Evolutionary conservation across 2,797 vertebrate genomes (phyloP).

Genomic region (Microctenopoma steveboyesi): DNA sequence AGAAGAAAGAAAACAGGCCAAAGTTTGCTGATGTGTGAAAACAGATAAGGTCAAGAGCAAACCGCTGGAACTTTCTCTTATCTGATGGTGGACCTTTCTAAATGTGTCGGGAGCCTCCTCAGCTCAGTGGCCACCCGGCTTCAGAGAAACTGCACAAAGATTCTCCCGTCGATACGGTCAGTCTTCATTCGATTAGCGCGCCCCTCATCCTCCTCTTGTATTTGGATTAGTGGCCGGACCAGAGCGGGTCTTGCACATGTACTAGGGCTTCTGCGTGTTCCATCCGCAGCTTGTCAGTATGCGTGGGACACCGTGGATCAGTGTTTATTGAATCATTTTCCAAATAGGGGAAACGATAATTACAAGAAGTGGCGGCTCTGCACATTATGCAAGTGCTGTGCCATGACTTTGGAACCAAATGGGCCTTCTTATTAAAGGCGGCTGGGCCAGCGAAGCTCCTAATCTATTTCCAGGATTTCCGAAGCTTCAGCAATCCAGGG

Average conservation of each 20-base stretch:
- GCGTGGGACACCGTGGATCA: conserved; percentile 77
- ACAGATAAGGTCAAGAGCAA: conserved; percentile 65
- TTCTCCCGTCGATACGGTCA: conserved; percentile 74
- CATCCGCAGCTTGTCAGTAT: conserved; percentile 78
- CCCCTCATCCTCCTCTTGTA: conserved; percentile 61
- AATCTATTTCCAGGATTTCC: conserved; percentile 88
- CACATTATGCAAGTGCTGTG: conserved; percentile 87
- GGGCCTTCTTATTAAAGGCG: conserved; percentile 83
- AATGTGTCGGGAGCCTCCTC: conserved; percentile 65
- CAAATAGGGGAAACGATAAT: conserved; percentile 86
- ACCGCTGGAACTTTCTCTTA: conserved; percentile 65
- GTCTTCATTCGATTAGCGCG: conserved; percentile 80
- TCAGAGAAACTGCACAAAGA: conserved; percentile 60
- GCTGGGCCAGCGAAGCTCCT: conserved; percentile 78
- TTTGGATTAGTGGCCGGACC: conserved; percentile 71
- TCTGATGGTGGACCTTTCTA: conserved; percentile 70
- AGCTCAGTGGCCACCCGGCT: conserved; percentile 56
- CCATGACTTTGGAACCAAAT: conserved; percentile 86
- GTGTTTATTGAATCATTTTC: conserved; percentile 87
- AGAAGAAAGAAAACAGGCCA: conserved; percentile 47
- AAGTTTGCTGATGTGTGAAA: conserved; percentile 78
- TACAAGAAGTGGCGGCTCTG: conserved; percentile 82
- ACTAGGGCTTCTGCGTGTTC: conserved; percentile 59
- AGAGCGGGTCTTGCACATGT: conserved; percentile 53
- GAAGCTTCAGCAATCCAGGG: conserved; percentile 87